A percentile compares a stretch with the other conserved stretches of the same genome.
phyloP scores from a whole-genome alignment of 2,888 invertebrate genomes.

The Phymatocera aterrima region DNA sequence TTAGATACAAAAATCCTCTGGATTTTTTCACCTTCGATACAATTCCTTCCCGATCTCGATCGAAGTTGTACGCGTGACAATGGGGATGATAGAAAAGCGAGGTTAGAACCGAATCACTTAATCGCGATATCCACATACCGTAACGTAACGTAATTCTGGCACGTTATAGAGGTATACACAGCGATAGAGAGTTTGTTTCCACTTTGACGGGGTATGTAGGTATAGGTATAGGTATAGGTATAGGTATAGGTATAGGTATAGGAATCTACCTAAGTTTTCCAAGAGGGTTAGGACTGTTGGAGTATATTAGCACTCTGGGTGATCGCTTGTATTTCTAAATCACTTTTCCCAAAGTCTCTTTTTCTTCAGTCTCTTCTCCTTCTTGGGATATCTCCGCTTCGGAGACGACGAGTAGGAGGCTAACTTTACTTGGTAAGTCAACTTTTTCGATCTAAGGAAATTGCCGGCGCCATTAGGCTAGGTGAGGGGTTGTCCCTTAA shows the following conservation, averaged over 20 bases:
- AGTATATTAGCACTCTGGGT: conserved; percentile 30
- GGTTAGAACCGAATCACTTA: conserved; percentile 9
- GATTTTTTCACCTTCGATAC: too few species aligned
- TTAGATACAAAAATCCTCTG: too few species aligned
- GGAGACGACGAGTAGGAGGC: background rate
- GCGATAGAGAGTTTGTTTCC: conserved; percentile 20
- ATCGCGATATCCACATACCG: background rate
- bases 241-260: background rate
- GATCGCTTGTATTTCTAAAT: conserved; percentile 40
- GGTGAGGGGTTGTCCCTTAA: conserved; percentile 38
- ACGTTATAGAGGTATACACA: too few species aligned
- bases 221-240: background rate
- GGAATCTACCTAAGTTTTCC: background rate
- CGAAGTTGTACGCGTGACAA: background rate
- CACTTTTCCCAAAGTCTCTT: conserved; percentile 18
- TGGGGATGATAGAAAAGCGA: background rate
- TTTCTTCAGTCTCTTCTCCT: background rate
- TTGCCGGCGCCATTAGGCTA: conserved; percentile 40
- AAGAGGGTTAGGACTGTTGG: background rate
- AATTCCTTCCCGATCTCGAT: too few species aligned
- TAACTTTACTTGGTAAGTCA: conserved; percentile 25
- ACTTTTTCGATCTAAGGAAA: conserved; percentile 44
- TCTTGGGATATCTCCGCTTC: background rate
- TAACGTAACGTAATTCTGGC: background rate
- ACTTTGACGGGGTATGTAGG: background rate